A percentile compares a stretch with the other conserved stretches of the same genome.
Conservation (phyloP, 2,797 vertebrate species). For the Apodemus agrarius region DNA sequence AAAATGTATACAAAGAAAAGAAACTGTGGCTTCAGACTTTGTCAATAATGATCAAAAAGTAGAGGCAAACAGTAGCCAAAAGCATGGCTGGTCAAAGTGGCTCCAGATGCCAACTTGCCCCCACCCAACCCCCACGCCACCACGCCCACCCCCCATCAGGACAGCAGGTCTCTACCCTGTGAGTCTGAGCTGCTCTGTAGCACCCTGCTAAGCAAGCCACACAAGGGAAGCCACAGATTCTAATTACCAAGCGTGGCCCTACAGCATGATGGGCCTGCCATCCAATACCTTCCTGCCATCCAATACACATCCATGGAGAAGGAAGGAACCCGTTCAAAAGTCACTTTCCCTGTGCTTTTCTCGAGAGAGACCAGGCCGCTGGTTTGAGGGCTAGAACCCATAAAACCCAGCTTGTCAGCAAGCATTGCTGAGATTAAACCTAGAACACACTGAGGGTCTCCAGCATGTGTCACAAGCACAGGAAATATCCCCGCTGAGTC, state of each 20-base stretch:
- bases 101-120: no score
- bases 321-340: not conserved
- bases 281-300: not conserved
- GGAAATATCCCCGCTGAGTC: not conserved
- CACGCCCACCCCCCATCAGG: rapidly evolving
- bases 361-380: not conserved
- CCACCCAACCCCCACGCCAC: no score
- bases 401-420: not conserved
- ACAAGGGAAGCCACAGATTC: not conserved
- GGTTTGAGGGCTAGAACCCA: rapidly evolving
- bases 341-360: not conserved
- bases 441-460: not conserved
- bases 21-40: not conserved
- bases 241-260: not conserved
- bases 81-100: not conserved
- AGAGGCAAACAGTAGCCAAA: not conserved
- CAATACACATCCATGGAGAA: not conserved
- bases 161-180: rapidly evolving
- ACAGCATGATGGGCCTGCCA: not conserved
- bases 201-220: not conserved
- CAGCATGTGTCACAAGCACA: not conserved
- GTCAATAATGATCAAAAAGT: not conserved
- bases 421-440: not conserved
- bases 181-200: not conserved
- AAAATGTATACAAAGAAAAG: not conserved